Conservation (phyloP, 2,888 invertebrate genomes). For the Himalopsyche tibetana region DNA sequence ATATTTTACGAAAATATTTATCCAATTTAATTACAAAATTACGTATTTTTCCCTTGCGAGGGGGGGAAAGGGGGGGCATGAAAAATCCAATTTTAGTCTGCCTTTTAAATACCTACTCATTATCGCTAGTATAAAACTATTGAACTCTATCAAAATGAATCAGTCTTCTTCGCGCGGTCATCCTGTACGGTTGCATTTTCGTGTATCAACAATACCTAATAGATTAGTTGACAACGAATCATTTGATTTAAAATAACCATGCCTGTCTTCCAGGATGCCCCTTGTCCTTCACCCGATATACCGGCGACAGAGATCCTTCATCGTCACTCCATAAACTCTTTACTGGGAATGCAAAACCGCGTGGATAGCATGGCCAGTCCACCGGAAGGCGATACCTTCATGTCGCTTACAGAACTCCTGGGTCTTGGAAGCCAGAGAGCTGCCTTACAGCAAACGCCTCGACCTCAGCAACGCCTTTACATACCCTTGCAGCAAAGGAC, state of each 20-base stretch:
- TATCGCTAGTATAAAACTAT: too few relatives aligned
- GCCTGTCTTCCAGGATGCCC: constrained; percentile 73
- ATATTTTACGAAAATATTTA: too few relatives aligned
- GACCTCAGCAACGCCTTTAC: neutral
- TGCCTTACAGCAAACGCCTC: neutral
- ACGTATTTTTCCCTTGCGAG: too few relatives aligned
- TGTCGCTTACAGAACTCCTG: constrained; percentile 44
- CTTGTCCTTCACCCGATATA: constrained; percentile 76
- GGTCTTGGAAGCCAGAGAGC: constrained; percentile 17
- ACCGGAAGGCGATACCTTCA: constrained; percentile 45
- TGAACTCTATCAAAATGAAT: neutral
- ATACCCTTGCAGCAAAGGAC: neutral
- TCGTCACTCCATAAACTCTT: constrained; percentile 76
- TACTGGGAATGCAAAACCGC: constrained; percentile 70
- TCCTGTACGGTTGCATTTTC: neutral
- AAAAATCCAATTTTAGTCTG: too few relatives aligned
- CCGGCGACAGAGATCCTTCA: constrained; percentile 73
- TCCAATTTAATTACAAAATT: too few relatives aligned
- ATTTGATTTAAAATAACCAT: neutral
- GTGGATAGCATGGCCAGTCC: constrained; percentile 65
- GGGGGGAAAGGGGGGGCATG: too few relatives aligned
- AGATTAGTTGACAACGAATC: neutral
- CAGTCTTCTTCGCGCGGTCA: neutral
- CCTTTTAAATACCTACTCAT: too few relatives aligned
- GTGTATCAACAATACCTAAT: neutral